These are phyloP conservation scores for Cygnus atratus DNA, from an alignment of 2,113 vertebrate genomes.

Conservation along the genomic window DNA sequence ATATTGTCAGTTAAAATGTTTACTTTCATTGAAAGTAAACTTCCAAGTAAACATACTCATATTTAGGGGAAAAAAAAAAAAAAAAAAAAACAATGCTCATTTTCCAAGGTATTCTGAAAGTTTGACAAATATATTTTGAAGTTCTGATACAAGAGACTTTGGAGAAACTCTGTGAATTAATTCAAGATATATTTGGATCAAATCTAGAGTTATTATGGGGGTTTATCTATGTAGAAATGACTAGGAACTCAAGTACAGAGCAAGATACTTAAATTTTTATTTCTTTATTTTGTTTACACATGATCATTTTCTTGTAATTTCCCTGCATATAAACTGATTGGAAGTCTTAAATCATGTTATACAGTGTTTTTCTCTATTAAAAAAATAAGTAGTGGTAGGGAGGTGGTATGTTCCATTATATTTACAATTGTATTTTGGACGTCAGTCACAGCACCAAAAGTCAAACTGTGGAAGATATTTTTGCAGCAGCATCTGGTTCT, in stretches of 20 bases:
- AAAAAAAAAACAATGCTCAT: not conserved
- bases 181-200: not conserved
- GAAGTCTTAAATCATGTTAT: constrained; percentile 10
- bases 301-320: not conserved
- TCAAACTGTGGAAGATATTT: constrained; percentile 6
- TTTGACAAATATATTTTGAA: not conserved
- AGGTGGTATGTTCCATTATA: not conserved
- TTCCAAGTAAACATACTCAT: not conserved
- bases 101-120: not conserved
- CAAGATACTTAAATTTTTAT: not conserved
- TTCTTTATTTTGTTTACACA: not conserved
- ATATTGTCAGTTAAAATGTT: not conserved
- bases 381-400: not conserved
- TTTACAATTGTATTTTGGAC: constrained; percentile 37
- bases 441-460: not conserved
- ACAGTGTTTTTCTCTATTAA: not conserved
- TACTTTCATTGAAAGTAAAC: not conserved
- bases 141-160: not conserved
- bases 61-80: not conserved
- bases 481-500: constrained; percentile 29
- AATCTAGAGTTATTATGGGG: not conserved
- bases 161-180: not conserved
- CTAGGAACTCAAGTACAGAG: not conserved
- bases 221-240: not conserved
- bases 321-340: not conserved